Evolutionary conservation across 2,113 vertebrate species (phyloP).

Genomic region (Saccopteryx bilineata): DNA sequence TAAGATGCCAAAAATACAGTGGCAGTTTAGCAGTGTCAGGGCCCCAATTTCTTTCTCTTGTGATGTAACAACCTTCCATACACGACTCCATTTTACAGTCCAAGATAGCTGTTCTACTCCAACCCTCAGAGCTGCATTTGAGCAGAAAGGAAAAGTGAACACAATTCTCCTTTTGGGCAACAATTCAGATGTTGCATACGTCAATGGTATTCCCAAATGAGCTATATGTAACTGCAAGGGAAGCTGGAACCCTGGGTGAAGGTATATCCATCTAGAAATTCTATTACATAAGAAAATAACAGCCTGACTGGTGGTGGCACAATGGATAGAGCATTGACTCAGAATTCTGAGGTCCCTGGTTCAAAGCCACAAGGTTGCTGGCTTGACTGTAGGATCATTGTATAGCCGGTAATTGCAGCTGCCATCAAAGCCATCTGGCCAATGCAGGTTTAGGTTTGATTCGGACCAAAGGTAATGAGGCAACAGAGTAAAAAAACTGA

Average conservation of each 20-base stretch:
- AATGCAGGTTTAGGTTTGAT: too few species aligned
- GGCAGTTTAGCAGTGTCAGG: background rate
- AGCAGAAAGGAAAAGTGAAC: background rate
- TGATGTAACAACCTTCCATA: background rate
- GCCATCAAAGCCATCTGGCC: too few species aligned
- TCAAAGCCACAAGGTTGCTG: too few species aligned
- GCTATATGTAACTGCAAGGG: background rate
- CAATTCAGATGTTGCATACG: background rate
- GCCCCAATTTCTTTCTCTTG: background rate
- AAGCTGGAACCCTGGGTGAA: background rate
- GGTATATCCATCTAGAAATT: background rate
- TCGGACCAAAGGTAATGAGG: too few species aligned
- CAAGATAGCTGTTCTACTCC: background rate
- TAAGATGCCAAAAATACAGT: background rate
- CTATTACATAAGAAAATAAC: background rate
- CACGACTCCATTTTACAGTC: background rate
- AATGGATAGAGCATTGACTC: too few species aligned
- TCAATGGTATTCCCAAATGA: background rate
- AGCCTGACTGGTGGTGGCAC: background rate
- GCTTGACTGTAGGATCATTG: too few species aligned
- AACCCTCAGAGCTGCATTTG: background rate
- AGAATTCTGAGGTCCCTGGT: too few species aligned
- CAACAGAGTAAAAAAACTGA: too few species aligned
- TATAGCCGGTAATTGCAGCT: too few species aligned
- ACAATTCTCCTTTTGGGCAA: background rate